Evolutionary conservation across 2,797 vertebrate species (phyloP), one percentile per base, ranked within the genome.

Genomic region (Gymnothorax reevesii): DNA sequence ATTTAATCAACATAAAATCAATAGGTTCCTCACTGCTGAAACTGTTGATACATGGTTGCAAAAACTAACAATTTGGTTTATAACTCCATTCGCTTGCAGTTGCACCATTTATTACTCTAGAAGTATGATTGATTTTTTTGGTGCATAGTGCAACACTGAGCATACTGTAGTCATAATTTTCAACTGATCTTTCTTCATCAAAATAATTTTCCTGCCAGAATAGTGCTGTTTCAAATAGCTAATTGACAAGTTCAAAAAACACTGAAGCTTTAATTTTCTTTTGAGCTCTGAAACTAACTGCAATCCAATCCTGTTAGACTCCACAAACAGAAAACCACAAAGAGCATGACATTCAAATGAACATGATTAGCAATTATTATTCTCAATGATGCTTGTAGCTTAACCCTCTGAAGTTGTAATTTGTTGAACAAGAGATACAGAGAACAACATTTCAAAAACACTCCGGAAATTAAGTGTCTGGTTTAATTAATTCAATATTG

Each of bases 321-420:
- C 57, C 60, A 62, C 60, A 20, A 62, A 62, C 60, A 62, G 60
- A 62, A 20, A 20, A 42, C n/a, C 69, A 73, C 25, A 73, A 25
- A 42, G 8, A 13, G 2, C 27, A 73, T 73, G 69, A 73, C 69
- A 73, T 42, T 77, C n/a, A n/a, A 77, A 77, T 52, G 42, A 42
- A 52, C 42, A 77, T 77, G 15, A 77, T 77, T 77, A 52, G 13
- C 49, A 20, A 77, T 77, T 52, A 77, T 77, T 77, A 77, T 77
- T 52, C 42, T 77, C 73, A 77, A 77, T 52, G 73, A 52, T 77
- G 42, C 73, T 77, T 77, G 73, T 77, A 77, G 42, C 42, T 77
- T 42, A 13, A 22, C 42, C 73, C 73, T 77, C 49, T 77, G 49
- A 77, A 77, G 73, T 42, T 77, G 73, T 52, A 77, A 77, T 42